Conservation (phyloP, 1,140 invertebrate species). For the Drosophila subobscura region DNA sequence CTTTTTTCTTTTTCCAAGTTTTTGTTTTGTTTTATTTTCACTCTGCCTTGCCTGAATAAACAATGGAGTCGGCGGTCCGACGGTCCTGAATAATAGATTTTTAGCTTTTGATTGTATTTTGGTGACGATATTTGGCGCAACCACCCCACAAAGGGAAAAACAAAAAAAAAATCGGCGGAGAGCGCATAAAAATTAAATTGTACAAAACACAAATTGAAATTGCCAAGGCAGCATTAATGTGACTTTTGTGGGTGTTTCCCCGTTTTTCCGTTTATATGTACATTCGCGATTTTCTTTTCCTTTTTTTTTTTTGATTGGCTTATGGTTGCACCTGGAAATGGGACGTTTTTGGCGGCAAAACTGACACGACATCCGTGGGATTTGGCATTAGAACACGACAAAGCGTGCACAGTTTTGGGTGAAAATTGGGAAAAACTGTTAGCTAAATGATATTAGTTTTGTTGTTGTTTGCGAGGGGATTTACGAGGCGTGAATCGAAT, state of each 20-base stretch:
- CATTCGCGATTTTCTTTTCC: conserved; percentile 26
- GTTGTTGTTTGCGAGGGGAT: not conserved
- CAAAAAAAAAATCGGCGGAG: conserved; percentile 10
- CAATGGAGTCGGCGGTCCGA: conserved; percentile 32
- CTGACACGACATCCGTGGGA: not conserved
- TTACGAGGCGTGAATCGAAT: conserved; percentile 17
- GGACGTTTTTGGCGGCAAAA: conserved; percentile 14
- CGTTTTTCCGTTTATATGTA: conserved; percentile 7
- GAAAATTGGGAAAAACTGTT: not conserved
- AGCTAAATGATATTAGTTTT: not conserved
- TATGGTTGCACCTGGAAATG: conserved; percentile 29
- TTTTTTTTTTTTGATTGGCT: conserved; percentile 41
- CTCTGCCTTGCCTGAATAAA: conserved; percentile 59
- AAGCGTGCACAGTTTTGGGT: not conserved
- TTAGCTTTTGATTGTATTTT: conserved; percentile 75
- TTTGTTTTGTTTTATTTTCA: conserved; percentile 24
- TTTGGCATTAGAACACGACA: conserved; percentile 17
- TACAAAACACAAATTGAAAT: conserved; percentile 67
- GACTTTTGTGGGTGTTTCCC: conserved; percentile 51
- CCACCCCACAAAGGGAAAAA: conserved; percentile 25
- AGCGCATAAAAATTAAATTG: conserved; percentile 59
- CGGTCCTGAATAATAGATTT: conserved; percentile 75
- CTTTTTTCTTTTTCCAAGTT: conserved; percentile 35
- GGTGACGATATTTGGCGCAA: conserved; percentile 48
- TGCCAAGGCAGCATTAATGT: conserved; percentile 52